These are phyloP conservation scores for Riptortus pedestris DNA, from an alignment of 1,140 invertebrate species.

Conservation along the genomic window DNA sequence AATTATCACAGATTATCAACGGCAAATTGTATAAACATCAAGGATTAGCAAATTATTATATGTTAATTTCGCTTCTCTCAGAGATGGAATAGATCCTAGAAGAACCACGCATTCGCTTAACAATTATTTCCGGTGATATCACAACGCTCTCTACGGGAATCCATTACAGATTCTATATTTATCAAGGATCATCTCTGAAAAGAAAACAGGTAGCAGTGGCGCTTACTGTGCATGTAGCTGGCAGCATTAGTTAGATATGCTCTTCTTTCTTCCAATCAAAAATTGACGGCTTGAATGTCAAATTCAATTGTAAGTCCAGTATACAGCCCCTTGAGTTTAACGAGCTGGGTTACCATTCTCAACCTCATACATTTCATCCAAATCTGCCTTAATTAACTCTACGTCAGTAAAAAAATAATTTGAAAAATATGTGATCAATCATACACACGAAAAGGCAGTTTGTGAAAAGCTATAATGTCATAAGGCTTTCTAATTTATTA, in stretches of 20 bases:
- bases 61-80: conserved; percentile 1
- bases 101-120: too few species aligned
- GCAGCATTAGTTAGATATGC: neutral
- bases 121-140: too few species aligned
- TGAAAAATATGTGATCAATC: neutral
- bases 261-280: neutral
- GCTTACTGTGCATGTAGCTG: neutral
- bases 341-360: neutral
- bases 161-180: neutral
- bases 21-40: neutral
- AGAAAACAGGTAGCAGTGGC: neutral
- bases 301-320: too few species aligned
- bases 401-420: conserved; percentile 13
- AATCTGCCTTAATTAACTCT: neutral
- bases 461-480: conserved; percentile 9
- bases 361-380: neutral
- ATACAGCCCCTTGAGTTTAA: neutral
- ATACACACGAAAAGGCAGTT: conserved; percentile 11
- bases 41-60: neutral
- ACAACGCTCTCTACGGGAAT: too few species aligned
- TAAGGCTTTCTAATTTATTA: conserved; percentile 7
- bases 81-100: conserved; percentile 1
- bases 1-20: conserved; percentile 4
- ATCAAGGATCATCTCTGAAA: neutral
- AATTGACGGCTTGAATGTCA: too few species aligned